Percentiles rank a stretch among this genome's conserved stretches.
Evolutionary conservation across 2,888 invertebrate species (phyloP).

Genomic region (Sicus ferrugineus): DNA sequence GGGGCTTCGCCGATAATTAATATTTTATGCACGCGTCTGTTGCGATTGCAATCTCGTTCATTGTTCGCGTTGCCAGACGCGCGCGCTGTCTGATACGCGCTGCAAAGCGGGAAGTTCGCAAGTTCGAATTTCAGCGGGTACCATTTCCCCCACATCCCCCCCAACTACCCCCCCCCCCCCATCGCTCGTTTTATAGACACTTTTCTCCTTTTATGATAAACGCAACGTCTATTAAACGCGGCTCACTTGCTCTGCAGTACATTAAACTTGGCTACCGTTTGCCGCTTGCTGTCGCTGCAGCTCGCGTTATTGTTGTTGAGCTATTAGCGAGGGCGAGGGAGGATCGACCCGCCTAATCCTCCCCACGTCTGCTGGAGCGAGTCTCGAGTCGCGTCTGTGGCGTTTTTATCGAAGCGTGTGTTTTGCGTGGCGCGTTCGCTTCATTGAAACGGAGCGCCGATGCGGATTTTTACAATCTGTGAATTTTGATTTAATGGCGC

Average conservation of each 20-base stretch:
- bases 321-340: slow-evolving; percentile 8
- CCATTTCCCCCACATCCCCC: neutral
- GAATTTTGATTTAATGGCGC: slow-evolving; percentile 31
- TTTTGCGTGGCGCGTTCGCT: neutral
- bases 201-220: slow-evolving; percentile 13
- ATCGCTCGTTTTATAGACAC: slow-evolving; percentile 15
- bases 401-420: neutral
- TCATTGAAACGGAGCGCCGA: slow-evolving; percentile 15
- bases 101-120: neutral
- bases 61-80: slow-evolving; percentile 14
- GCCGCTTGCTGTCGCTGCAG: neutral
- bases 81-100: neutral
- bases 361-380: neutral
- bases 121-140: neutral
- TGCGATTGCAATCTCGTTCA: slow-evolving; percentile 44
- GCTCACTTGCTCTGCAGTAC: slow-evolving; percentile 26
- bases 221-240: slow-evolving; percentile 25
- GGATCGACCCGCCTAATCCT: slow-evolving; percentile 20
- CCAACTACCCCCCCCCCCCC: neutral
- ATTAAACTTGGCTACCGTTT: slow-evolving; percentile 25
- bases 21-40: slow-evolving; percentile 49
- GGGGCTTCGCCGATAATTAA: slow-evolving; percentile 43
- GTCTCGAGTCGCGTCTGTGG: neutral
- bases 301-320: neutral
- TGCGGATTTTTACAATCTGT: slow-evolving; percentile 30